Conservation (phyloP, 2,888 invertebrate species). For the Peribatodes rhomboidaria region DNA sequence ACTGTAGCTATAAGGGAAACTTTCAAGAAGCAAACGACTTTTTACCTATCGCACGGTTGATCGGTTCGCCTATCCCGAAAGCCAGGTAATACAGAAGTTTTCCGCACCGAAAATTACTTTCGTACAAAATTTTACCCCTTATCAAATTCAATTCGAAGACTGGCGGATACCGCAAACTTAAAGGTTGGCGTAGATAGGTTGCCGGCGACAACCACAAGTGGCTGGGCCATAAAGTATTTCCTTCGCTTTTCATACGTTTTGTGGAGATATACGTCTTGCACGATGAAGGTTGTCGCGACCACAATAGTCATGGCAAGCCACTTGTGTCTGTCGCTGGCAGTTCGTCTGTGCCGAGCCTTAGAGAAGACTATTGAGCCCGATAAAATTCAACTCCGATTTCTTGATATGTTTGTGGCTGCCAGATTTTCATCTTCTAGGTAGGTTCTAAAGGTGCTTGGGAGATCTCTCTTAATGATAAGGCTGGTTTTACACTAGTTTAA, state of each 20-base stretch:
- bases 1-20: constrained; percentile 40
- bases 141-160: constrained; percentile 67
- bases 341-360: too few relatives aligned
- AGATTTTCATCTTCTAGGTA: constrained; percentile 28
- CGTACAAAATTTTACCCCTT: constrained; percentile 65
- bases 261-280: too few relatives aligned
- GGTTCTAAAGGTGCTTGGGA: neutral
- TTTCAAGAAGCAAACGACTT: constrained; percentile 49
- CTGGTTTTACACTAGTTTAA: too few relatives aligned
- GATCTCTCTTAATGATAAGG: too few relatives aligned
- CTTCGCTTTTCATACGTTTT: too few relatives aligned
- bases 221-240: too few relatives aligned
- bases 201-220: too few relatives aligned
- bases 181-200: too few relatives aligned
- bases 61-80: constrained; percentile 58
- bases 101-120: constrained; percentile 61
- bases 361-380: constrained; percentile 55
- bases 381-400: constrained; percentile 48
- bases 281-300: too few relatives aligned
- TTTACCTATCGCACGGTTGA: constrained; percentile 57
- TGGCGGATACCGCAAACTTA: constrained; percentile 61
- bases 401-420: constrained; percentile 39
- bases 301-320: too few relatives aligned
- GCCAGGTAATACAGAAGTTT: constrained; percentile 62
- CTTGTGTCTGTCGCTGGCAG: too few relatives aligned